Evolutionary conservation across 2,888 invertebrate genomes (phyloP).

Genomic region (Frankliniella intonsa): DNA sequence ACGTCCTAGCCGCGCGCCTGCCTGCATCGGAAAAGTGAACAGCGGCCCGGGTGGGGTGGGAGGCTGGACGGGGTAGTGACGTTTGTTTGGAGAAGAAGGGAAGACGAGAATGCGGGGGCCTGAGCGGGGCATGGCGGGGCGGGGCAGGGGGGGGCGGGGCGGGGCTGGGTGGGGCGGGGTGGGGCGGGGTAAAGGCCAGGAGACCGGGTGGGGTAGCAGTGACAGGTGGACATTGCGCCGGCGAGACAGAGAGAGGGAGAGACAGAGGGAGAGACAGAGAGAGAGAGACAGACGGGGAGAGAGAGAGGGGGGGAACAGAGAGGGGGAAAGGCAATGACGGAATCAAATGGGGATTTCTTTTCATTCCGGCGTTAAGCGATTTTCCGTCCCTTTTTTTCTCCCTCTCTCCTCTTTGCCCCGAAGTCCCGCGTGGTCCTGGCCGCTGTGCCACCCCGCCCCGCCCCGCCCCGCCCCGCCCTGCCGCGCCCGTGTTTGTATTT

Average conservation of each 20-base stretch:
- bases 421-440: background rate
- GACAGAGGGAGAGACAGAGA: background rate
- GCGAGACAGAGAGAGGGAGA: background rate
- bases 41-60: background rate
- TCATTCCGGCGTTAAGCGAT: background rate
- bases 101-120: background rate
- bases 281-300: background rate
- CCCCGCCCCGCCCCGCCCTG: background rate
- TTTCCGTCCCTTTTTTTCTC: background rate
- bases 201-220: background rate
- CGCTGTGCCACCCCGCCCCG: background rate
- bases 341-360: slow-evolving; percentile 24
- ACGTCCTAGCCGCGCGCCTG: background rate
- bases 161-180: no score
- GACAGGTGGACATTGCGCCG: slow-evolving; percentile 13
- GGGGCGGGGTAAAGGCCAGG: background rate
- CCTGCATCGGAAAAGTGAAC: background rate
- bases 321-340: background rate
- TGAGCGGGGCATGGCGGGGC: background rate
- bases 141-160: background rate
- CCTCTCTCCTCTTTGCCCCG: no score
- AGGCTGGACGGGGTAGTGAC: background rate
- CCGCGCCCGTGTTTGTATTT: background rate
- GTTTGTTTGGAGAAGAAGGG: slow-evolving; percentile 9
- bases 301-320: background rate